Percentiles rank a stretch among this genome's conserved stretches.
phyloP scores from a whole-genome alignment of 2,113 vertebrate species.

The Riparia riparia region DNA sequence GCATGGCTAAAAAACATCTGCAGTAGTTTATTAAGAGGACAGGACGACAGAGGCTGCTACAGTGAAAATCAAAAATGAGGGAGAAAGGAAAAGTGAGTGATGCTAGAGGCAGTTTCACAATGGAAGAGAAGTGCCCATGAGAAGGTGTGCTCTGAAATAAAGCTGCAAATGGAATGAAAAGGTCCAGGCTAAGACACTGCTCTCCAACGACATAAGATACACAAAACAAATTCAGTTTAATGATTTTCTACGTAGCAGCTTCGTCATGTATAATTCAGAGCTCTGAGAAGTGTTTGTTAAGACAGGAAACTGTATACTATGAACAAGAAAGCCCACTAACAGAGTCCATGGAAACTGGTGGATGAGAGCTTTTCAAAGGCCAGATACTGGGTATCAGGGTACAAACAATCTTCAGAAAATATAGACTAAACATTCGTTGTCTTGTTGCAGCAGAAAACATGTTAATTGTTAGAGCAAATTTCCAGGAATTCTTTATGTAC shows the following conservation, averaged over 20 bases:
- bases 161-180: neutral
- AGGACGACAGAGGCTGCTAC: neutral
- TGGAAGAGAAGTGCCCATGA: neutral
- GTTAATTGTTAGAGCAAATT: neutral
- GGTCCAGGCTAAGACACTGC: neutral
- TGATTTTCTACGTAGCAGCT: neutral
- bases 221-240: neutral
- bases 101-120: neutral
- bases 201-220: neutral
- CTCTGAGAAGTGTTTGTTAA: neutral
- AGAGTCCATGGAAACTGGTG: constrained; percentile 8
- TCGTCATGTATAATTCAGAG: constrained; percentile 7
- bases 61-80: neutral
- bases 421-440: neutral
- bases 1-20: neutral
- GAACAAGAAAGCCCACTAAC: constrained; percentile 23
- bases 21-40: neutral
- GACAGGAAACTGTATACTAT: neutral
- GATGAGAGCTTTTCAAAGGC: constrained; percentile 6
- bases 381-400: neutral
- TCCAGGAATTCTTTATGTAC: neutral
- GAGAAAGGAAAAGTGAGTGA: neutral
- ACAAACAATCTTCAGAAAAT: constrained; percentile 48
- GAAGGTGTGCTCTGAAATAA: neutral
- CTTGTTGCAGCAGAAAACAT: neutral